Conservation (phyloP, 2,113 vertebrate species). For the Sapayoa aenigma region DNA sequence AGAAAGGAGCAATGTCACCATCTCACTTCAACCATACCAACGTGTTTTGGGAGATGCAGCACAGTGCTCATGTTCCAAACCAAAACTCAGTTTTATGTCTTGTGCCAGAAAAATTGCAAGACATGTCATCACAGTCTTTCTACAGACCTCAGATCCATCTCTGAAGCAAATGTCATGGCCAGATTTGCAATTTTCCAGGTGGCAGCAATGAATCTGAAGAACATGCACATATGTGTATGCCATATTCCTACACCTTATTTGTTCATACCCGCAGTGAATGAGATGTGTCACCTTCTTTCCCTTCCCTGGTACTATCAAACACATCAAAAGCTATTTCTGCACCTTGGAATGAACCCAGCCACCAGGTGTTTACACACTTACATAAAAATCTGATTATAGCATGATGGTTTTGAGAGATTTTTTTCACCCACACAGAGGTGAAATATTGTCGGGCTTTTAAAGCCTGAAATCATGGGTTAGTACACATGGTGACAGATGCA, state of each 20-base stretch:
- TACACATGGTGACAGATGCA: neutral
- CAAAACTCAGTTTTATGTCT: neutral
- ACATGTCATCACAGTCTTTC: neutral
- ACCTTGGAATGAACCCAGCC: neutral
- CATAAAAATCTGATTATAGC: neutral
- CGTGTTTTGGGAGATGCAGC: accelerated
- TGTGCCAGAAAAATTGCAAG: neutral
- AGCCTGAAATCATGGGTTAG: neutral
- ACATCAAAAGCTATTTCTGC: neutral
- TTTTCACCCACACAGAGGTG: neutral
- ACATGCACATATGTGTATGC: accelerated
- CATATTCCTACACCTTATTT: neutral
- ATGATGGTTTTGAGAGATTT: accelerated
- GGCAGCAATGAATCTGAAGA: neutral
- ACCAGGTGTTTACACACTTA: neutral
- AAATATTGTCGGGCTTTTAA: neutral
- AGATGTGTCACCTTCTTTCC: neutral
- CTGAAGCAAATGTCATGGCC: neutral
- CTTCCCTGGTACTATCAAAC: neutral
- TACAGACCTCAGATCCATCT: neutral
- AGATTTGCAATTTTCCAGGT: neutral
- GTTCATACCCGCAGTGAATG: neutral
- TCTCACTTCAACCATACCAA: neutral
- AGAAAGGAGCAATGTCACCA: neutral
- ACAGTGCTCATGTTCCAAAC: accelerated